These are phyloP conservation scores for Colletes gigas DNA, from an alignment of 1,140 invertebrate genomes.

Conservation along the genomic window DNA sequence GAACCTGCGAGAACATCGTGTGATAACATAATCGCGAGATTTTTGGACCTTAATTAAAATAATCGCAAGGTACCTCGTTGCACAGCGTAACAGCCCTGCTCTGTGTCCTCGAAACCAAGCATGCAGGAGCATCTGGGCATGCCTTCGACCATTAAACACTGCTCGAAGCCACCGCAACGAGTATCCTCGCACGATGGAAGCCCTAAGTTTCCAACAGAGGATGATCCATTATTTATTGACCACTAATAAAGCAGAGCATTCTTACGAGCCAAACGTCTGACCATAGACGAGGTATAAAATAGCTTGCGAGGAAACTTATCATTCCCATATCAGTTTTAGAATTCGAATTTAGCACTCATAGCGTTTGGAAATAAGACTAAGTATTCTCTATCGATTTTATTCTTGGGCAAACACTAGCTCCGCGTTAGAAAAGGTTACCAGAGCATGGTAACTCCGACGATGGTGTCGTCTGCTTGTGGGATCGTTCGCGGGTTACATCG, in stretches of 20 bases:
- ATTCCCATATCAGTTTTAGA: too few species aligned
- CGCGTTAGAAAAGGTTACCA: constrained; percentile 24
- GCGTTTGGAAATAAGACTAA: too few species aligned
- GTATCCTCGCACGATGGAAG: constrained; percentile 79
- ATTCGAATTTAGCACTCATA: too few species aligned
- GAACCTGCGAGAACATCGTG: constrained; percentile 69
- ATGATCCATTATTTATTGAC: neutral
- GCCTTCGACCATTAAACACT: constrained; percentile 82
- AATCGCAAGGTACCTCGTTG: constrained; percentile 62
- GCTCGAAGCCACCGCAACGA: constrained; percentile 83
- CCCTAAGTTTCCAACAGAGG: constrained; percentile 61
- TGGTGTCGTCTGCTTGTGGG: neutral
- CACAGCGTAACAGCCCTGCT: constrained; percentile 78
- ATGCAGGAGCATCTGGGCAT: constrained; percentile 83
- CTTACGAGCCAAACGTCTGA: accelerated
- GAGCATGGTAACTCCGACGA: constrained; percentile 26
- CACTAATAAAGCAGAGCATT: neutral
- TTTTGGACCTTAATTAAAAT: too few species aligned
- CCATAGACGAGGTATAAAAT: too few species aligned
- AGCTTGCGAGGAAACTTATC: too few species aligned
- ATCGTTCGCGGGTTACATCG: too few species aligned
- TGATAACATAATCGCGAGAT: neutral
- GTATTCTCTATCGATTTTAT: constrained; percentile 18
- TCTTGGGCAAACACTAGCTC: neutral
- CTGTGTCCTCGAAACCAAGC: constrained; percentile 83